Base-by-base conservation (phyloP, 2,113 vertebrate genomes). In the Acrocephalus kingi region DNA sequence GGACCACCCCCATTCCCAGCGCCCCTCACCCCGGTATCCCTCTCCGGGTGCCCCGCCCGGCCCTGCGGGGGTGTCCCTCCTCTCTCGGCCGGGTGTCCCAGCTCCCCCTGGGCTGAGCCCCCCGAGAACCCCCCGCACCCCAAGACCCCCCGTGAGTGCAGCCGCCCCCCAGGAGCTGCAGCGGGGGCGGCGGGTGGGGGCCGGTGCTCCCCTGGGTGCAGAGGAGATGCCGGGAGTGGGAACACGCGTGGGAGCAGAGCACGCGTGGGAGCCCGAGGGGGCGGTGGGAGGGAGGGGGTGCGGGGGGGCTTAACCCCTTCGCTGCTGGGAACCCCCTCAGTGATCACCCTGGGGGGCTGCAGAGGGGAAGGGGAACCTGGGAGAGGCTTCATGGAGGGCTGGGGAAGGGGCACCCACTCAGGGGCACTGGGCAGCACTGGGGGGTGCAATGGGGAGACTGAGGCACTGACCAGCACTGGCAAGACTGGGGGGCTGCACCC, bases 191-290 rank as follows among this genome's bases (percentile, higher is more conserved):
- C 15, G 33, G 41, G 41, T 14, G 51, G 63, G 63, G n/a, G 27
- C n/a, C 51, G 66, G n/a, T 5, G 68, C 80, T 56, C 86, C 80
- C 80, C 45, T 51, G 61, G 80, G 67, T 4, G 58, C 71, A 52
- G 84, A 54, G 84, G 72, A 73, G 59, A 56, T 85, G 81, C 69
- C 25, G 14, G 62, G 12, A 51, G 80, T 80, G 71, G 92, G 87
- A 90, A 73, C 82, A 82, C 59, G 78, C 61, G 84, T 87, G 87
- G 92, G 92, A 82, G 79, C 18, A 7, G 80, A 85, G 78, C 80
- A 41, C 59, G 73, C 78, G 84, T 87, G 83, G 92, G 88, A 77
- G 8, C 66, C 35, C 24, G 25, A 61, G 80, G 56, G 37, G 67
- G 56, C 7, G 66, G 45, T 5, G 31, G n/a, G 33, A 7, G 19